phyloP scores from a whole-genome alignment of 2,797 vertebrate species.

The Smutsia temminckii region DNA sequence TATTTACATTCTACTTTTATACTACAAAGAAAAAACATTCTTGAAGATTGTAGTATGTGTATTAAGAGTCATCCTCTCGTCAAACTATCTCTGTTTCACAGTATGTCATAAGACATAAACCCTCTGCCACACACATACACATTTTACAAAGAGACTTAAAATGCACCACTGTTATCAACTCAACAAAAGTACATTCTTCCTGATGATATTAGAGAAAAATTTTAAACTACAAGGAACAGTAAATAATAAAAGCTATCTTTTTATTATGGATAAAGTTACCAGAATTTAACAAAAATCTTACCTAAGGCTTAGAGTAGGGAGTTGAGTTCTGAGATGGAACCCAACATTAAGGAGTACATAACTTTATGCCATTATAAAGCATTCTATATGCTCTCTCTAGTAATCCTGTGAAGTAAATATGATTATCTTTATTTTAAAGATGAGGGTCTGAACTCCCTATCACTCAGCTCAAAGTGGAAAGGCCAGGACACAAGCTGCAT shows the following conservation, averaged over 20 bases:
- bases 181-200: background rate
- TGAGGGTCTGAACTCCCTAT: background rate
- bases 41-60: background rate
- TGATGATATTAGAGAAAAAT: background rate
- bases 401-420: background rate
- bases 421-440: background rate
- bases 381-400: background rate
- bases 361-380: no score
- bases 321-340: background rate
- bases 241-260: background rate
- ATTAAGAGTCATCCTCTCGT: background rate
- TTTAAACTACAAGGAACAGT: background rate
- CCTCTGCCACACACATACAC: background rate
- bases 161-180: no score
- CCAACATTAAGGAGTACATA: background rate
- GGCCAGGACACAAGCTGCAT: background rate
- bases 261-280: background rate
- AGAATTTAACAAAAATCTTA: constrained; percentile 11
- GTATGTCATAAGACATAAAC: constrained; percentile 28
- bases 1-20: constrained; percentile 27
- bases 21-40: constrained; percentile 24
- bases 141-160: background rate
- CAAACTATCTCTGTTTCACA: constrained; percentile 32
- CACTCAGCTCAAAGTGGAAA: background rate
- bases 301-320: background rate